phyloP scores from a whole-genome alignment of 2,888 invertebrate species.

The Chymomyza procnemis region DNA sequence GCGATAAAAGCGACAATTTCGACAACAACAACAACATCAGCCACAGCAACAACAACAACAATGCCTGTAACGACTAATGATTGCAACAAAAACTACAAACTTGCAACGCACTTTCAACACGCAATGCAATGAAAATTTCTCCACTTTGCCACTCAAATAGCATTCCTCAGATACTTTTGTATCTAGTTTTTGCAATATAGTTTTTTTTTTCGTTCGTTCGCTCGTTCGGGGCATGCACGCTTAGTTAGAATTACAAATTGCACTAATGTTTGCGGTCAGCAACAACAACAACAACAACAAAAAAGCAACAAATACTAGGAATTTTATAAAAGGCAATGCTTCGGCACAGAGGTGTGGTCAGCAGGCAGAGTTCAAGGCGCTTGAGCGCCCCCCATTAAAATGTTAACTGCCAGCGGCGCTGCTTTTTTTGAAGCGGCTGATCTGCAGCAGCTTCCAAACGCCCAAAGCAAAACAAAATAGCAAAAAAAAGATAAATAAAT shows the following conservation, averaged over 20 bases:
- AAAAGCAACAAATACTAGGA: constrained; percentile 5
- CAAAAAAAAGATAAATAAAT: constrained; percentile 23
- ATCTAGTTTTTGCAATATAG: not conserved
- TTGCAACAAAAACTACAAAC: constrained; percentile 14
- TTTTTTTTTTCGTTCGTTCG: not conserved
- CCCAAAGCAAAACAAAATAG: constrained; percentile 4
- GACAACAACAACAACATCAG: constrained; percentile 18
- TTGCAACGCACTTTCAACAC: constrained; percentile 23
- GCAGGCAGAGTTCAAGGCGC: no score
- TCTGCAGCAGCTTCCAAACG: not conserved
- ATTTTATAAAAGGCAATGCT: constrained; percentile 10
- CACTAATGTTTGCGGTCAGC: not conserved
- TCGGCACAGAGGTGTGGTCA: not conserved
- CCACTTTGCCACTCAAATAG: constrained; percentile 33
- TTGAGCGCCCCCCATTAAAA: no score
- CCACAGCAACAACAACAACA: constrained; percentile 22
- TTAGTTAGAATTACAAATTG: constrained; percentile 40
- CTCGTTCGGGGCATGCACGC: constrained; percentile 48
- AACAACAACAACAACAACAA: constrained; percentile 20
- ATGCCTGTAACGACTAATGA: constrained; percentile 19
- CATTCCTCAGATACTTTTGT: constrained; percentile 48
- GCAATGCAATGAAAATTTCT: constrained; percentile 51
- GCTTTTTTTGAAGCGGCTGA: no score
- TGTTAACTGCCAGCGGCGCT: no score
- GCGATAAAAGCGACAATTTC: constrained; percentile 5